Evolutionary conservation across 2,888 invertebrate species (phyloP).

Genomic region (Apamea sordens): DNA sequence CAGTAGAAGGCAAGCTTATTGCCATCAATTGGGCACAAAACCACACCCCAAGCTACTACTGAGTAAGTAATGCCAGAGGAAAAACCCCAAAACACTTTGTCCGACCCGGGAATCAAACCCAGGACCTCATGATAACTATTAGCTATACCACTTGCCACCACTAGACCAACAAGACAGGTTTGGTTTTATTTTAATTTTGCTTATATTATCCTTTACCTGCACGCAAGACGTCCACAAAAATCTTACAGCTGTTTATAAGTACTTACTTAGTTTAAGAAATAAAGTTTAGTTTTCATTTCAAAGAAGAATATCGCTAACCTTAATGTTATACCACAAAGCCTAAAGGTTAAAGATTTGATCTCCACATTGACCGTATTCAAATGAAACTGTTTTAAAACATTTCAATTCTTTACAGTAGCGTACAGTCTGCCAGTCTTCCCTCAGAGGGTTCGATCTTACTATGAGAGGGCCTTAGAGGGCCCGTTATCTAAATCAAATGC

Average conservation of each 20-base stretch:
- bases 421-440: conserved; percentile 39
- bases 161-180: too few species aligned
- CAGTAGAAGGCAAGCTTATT: too few species aligned
- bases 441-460: conserved; percentile 55
- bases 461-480: conserved; percentile 62
- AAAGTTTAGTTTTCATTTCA: not conserved
- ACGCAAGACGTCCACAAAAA: not conserved
- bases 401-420: conserved; percentile 43
- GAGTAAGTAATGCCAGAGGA: too few species aligned
- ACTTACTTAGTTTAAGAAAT: too few species aligned
- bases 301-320: not conserved
- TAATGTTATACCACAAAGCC: conserved; percentile 13
- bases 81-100: too few species aligned
- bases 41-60: too few species aligned
- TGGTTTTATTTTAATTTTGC: too few species aligned
- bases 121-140: not conserved
- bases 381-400: conserved; percentile 55
- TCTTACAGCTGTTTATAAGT: not conserved
- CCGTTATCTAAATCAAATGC: conserved; percentile 77
- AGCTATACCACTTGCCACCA: too few species aligned
- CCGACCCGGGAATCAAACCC: not conserved
- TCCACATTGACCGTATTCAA: conserved; percentile 50
- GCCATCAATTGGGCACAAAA: too few species aligned
- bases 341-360: conserved; percentile 7
- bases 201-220: too few species aligned